These are phyloP conservation scores for Anisognathus igniventris DNA, from an alignment of 2,797 vertebrate genomes.

Conservation along the genomic window DNA sequence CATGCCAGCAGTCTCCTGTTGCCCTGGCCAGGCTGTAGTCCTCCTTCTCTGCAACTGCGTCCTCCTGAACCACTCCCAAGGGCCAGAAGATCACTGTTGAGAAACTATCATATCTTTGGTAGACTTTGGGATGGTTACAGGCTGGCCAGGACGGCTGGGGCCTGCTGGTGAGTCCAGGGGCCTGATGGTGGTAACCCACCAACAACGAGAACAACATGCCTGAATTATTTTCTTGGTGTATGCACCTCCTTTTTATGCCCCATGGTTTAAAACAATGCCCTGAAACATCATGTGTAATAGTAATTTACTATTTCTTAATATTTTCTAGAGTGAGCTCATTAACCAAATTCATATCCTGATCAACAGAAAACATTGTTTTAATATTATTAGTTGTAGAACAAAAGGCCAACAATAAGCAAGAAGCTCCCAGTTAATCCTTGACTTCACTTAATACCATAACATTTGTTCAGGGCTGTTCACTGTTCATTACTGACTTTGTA, in stretches of 20 bases:
- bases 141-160: not conserved
- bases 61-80: not conserved
- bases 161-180: not conserved
- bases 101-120: rapidly evolving
- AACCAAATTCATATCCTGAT: not conserved
- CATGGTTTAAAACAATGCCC: not conserved
- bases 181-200: not conserved
- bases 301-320: not conserved
- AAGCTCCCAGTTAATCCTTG: not conserved
- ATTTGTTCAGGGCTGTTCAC: not conserved
- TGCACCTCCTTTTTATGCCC: not conserved
- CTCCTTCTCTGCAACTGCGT: rapidly evolving
- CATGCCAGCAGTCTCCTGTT: rapidly evolving
- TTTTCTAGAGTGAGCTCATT: not conserved
- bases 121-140: not conserved
- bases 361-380: not conserved
- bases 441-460: not conserved
- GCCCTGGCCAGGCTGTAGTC: not conserved
- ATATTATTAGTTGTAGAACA: not conserved
- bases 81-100: not conserved
- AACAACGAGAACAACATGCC: not conserved
- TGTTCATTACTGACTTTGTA: not conserved
- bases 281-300: not conserved
- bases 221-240: not conserved
- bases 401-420: not conserved